phyloP scores from a whole-genome alignment of 1,140 invertebrate species.

The Drosophila santomea region DNA sequence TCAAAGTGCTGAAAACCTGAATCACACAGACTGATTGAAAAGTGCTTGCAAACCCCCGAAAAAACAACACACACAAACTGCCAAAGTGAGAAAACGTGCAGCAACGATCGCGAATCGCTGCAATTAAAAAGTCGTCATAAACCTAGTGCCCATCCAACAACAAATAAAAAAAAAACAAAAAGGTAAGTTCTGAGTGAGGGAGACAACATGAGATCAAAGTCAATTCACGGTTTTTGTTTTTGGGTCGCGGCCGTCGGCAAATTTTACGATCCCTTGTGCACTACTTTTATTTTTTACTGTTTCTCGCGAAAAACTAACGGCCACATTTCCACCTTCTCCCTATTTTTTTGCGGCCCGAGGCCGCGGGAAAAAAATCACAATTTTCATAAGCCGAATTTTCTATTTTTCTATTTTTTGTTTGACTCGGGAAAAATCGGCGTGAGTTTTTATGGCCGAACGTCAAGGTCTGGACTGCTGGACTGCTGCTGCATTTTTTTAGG shows the following conservation, averaged over 20 bases:
- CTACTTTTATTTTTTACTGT: conserved; percentile 81
- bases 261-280: conserved; percentile 74
- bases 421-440: conserved; percentile 38
- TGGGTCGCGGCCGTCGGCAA: conserved; percentile 60
- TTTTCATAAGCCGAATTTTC: conserved; percentile 39
- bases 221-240: conserved; percentile 69
- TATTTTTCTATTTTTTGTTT: conserved; percentile 19
- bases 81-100: conserved; percentile 34
- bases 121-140: conserved; percentile 70
- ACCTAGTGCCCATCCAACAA: conserved; percentile 17
- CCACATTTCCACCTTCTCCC: conserved; percentile 28
- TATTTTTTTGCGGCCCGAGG: conserved; percentile 42
- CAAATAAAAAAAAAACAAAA: conserved; percentile 33
- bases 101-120: conserved; percentile 47
- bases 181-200: conserved; percentile 63
- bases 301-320: conserved; percentile 61
- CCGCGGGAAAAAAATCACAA: conserved; percentile 44
- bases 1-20: conserved; percentile 11
- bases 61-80: conserved; percentile 11
- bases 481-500: conserved; percentile 69
- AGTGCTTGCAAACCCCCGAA: conserved; percentile 12
- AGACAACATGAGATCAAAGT: conserved; percentile 49
- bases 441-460: conserved; percentile 68
- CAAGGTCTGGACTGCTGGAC: conserved; percentile 63
- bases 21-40: conserved; percentile 24